Base-by-base conservation (phyloP, 2,797 vertebrate species). In the Malacoctenus gilli region DNA sequence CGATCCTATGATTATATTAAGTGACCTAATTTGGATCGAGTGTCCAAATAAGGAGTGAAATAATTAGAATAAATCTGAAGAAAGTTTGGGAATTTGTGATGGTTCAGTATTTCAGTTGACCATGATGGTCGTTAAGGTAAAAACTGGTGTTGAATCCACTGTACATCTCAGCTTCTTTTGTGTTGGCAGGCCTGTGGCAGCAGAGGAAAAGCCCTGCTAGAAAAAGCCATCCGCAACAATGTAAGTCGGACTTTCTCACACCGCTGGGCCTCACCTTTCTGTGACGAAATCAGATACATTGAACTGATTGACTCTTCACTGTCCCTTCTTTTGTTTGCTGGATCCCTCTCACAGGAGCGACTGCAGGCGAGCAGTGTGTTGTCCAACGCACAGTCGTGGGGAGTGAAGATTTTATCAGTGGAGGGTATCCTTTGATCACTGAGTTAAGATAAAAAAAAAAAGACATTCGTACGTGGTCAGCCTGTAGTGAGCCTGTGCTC, bases 201-300 rank as follows among this genome's bases (percentile, higher is more conserved):
- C 76, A 89, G 94, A 43, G 95, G 94, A 3, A 95, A 92, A 76
- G 92, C 91, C n/a, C 82, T 96, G 16, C 87, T 96, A 44, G 92
- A 93, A 88, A 95, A 93, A 83, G 95, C 92, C 53, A 94, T 95
- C 51, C 88, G 87, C 72, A 95, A 93, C 59, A 93, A 94, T 70
- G 95, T 95, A 72, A 92, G 91, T 10, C 0, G 6, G 37, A 23
- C 16, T 54, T 16, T 30, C 5, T 3, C 31, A 22, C 8, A 54
- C 6, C 8, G 48, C 0, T 35, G 1, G 0, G 3, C 11, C 44
- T n/a, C n/a, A n/a, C n/a, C n/a, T n/a, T n/a, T n/a, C n/a, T n/a
- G n/a, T n/a, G n/a, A n/a, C n/a, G n/a, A n/a, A n/a, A n/a, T n/a
- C n/a, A n/a, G n/a, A n/a, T n/a, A n/a, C n/a, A n/a, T n/a, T n/a